phyloP scores from a whole-genome alignment of 2,113 vertebrate species.

The Collichthys lucidus region DNA sequence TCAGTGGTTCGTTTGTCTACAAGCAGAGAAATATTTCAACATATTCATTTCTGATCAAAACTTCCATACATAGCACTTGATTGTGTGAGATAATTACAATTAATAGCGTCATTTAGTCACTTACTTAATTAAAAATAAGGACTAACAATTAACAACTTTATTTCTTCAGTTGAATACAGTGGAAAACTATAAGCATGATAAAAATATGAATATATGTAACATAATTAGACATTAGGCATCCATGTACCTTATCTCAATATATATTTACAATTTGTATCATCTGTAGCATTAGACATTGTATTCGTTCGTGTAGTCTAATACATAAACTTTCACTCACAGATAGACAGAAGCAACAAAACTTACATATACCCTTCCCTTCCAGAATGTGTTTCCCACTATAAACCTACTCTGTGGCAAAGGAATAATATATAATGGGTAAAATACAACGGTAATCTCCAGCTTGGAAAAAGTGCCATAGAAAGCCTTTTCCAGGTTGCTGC shows the following conservation, averaged over 20 bases:
- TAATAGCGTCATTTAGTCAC: not conserved
- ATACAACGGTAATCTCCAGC: conserved; percentile 42
- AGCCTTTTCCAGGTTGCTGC: conserved; percentile 46
- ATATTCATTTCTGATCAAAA: not conserved
- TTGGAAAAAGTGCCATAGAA: conserved; percentile 38
- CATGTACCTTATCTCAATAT: not conserved
- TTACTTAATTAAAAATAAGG: not conserved
- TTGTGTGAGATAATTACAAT: not conserved
- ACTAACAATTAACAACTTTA: not conserved
- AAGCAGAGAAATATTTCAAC: not conserved
- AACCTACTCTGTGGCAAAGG: conserved; percentile 6
- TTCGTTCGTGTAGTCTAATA: not conserved
- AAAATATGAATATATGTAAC: no score
- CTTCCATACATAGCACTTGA: not conserved
- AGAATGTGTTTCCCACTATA: conserved; percentile 12
- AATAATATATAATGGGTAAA: conserved; percentile 33
- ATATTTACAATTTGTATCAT: not conserved
- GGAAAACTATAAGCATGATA: not conserved
- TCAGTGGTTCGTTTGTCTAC: not conserved
- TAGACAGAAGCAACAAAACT: not conserved
- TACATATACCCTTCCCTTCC: not conserved
- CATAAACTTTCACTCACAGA: not conserved
- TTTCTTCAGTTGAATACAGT: not conserved
- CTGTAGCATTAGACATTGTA: not conserved
- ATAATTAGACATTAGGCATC: not conserved